These are phyloP conservation scores for Lagopus muta DNA, from an alignment of 2,113 vertebrate genomes.

Conservation along the genomic window DNA sequence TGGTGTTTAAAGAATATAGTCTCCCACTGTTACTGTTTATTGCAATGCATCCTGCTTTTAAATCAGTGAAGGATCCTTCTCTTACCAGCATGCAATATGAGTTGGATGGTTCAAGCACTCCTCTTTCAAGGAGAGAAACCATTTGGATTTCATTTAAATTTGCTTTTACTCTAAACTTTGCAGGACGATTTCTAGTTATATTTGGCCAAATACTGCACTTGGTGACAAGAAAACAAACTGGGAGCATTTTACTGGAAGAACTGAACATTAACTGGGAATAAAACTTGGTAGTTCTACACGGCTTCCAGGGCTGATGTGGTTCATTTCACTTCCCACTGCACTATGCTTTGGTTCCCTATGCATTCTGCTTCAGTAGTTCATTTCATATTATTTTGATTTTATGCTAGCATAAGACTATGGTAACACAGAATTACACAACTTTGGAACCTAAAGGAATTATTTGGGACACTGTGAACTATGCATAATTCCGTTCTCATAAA, in stretches of 20 bases:
- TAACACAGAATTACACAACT: neutral
- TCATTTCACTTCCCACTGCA: neutral
- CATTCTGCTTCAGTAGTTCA: neutral
- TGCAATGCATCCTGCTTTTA: neutral
- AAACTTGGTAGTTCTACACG: neutral
- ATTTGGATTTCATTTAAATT: neutral
- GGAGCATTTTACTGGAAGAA: neutral
- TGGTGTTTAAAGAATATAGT: neutral
- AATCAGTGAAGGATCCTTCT: neutral
- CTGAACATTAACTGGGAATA: neutral
- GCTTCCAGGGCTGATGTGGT: neutral
- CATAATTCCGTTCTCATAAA: constrained; percentile 18
- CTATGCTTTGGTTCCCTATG: neutral
- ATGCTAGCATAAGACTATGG: neutral
- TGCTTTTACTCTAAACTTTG: neutral
- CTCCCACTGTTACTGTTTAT: neutral
- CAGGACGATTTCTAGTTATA: neutral
- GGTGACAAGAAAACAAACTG: neutral
- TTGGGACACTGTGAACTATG: neutral
- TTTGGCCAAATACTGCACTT: neutral
- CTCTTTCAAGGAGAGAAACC: neutral
- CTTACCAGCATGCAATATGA: neutral
- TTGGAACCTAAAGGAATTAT: constrained; percentile 49
- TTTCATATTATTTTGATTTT: neutral
- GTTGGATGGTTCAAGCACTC: neutral